A percentile compares a stretch with the other conserved stretches of the same genome.
phyloP scores from a whole-genome alignment of 2,113 vertebrate species.

The Brachyistius frenatus region DNA sequence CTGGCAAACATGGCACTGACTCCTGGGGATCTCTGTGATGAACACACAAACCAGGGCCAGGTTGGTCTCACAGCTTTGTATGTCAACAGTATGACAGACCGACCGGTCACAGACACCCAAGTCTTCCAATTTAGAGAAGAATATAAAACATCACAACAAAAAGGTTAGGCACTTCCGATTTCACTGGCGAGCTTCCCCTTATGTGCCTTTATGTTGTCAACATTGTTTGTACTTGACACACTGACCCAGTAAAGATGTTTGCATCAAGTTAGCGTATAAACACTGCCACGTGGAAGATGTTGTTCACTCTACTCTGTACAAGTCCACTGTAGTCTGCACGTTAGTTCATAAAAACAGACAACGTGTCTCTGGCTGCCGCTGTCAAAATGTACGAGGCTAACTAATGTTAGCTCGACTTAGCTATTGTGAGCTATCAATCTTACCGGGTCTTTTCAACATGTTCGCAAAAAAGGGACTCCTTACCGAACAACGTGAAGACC shows the following conservation, averaged over 20 bases:
- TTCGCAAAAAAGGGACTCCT: not conserved
- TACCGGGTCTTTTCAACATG: not conserved
- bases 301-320: not conserved
- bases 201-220: not conserved
- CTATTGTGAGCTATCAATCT: constrained; percentile 2
- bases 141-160: no score
- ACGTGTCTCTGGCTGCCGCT: not conserved
- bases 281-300: not conserved
- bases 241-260: constrained; percentile 25
- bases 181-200: not conserved
- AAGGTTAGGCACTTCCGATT: not conserved
- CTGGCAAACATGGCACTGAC: constrained; percentile 75
- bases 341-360: not conserved
- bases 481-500: constrained; percentile 31
- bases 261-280: not conserved
- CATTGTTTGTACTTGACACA: constrained; percentile 36
- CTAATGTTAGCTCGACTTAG: constrained; percentile 61
- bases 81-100: no score
- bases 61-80: constrained; percentile 10
- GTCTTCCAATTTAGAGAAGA: no score
- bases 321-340: not conserved
- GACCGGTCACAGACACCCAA: no score
- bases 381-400: constrained; percentile 35
- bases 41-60: constrained; percentile 36
- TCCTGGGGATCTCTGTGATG: constrained; percentile 34